Conservation (phyloP, 2,113 vertebrate genomes). For the Puma concolor region DNA sequence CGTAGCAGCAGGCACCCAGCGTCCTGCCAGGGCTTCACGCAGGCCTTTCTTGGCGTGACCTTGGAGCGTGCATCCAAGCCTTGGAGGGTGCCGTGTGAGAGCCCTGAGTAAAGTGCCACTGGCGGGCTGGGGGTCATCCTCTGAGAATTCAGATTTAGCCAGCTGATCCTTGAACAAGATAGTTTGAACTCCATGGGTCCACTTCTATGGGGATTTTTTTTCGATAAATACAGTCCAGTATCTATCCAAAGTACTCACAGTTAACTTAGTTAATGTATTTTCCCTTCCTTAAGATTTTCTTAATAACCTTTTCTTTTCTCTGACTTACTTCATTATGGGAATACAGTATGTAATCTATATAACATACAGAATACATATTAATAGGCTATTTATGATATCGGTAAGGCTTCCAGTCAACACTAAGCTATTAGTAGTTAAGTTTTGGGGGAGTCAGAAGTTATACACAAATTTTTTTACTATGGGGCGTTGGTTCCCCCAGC, state of each 20-base stretch:
- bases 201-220: not conserved
- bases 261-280: not conserved
- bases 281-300: not conserved
- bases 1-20: not conserved
- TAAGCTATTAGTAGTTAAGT: not conserved
- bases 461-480: not conserved
- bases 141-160: not conserved
- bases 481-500: not conserved
- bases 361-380: not conserved
- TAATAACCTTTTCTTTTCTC: not conserved
- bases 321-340: not conserved
- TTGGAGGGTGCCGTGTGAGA: not conserved
- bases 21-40: not conserved
- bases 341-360: not conserved
- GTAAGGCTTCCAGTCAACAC: not conserved
- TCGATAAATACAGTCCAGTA: not conserved
- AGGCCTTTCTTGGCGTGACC: not conserved
- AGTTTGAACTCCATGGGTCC: not conserved
- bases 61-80: not conserved
- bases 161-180: not conserved
- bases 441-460: not conserved
- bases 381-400: not conserved
- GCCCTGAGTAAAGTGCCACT: not conserved
- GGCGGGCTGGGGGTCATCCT: not conserved
- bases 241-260: too few species aligned